These are phyloP conservation scores for Squalus acanthias DNA, from an alignment of 2,797 vertebrate genomes.

Conservation along the genomic window DNA sequence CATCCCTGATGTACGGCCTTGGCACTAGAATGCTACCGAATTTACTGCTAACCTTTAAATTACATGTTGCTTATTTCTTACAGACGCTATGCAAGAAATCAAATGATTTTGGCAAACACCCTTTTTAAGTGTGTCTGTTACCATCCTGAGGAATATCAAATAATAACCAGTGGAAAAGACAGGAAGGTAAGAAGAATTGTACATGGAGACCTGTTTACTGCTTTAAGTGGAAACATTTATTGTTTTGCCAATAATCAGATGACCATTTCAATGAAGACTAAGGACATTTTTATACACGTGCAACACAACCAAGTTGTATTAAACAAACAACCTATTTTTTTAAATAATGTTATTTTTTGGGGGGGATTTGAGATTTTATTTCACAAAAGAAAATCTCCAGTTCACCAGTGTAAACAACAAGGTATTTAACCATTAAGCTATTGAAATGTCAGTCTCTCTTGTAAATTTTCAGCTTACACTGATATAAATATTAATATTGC, in stretches of 20 bases:
- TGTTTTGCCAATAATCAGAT: background rate
- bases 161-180: constrained; percentile 78
- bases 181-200: constrained; percentile 62
- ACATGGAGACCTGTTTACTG: background rate
- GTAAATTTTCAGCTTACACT: too few relatives aligned
- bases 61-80: background rate
- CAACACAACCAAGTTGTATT: background rate
- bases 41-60: background rate
- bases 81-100: constrained; percentile 71
- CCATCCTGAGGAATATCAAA: constrained; percentile 79
- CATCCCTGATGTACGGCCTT: background rate
- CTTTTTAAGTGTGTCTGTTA: constrained; percentile 77
- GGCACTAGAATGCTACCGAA: background rate
- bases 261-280: background rate
- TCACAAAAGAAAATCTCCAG: background rate
- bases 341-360: background rate
- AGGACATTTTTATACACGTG: too few relatives aligned
- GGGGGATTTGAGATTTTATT: background rate
- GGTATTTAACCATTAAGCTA: too few relatives aligned
- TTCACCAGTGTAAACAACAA: background rate
- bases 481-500: too few relatives aligned
- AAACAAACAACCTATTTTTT: background rate
- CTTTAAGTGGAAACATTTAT: background rate
- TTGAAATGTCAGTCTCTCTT: too few relatives aligned
- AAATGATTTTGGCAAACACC: constrained; percentile 73